Base-by-base conservation (phyloP, 2,113 vertebrate genomes). In the Rhynchopsitta pachyrhyncha region DNA sequence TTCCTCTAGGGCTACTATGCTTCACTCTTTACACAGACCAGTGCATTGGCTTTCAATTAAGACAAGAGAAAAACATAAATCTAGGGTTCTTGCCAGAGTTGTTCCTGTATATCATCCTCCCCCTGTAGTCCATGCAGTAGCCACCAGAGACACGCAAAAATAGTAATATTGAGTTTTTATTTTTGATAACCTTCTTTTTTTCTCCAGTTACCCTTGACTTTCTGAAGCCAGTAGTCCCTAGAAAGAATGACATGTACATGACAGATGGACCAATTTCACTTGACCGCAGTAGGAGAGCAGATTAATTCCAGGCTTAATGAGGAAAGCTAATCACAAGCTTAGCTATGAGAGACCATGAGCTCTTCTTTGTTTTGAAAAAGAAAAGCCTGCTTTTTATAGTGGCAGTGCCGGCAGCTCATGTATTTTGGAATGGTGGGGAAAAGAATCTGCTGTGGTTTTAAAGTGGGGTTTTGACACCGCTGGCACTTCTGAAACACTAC, bases 1-100 rank as follows among this genome's bases (percentile, higher is more conserved):
- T 92, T 95, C 24, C 66, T 91, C 59, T 68, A 78, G 64, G 46
- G 55, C 33, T 90, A 69, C 78, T 79, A 23, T 12, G 31, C 73
- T 92, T 86, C 37, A 41, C 44, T 92, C 27, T 83, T 88, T 75
- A 92, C 33, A 55, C 35, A 93, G 55, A 63, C 25, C 22, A 75
- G 33, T 5, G 3, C 39, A 78, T 5, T 91, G 52, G 59, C 67
- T 91, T 95, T 95, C 84, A 76, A 13, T 91, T 80, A 95, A 67
- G 35, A 85, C 53, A 88, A 83, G 10, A 86, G 68, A 94, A 90
- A 81, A 90, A 64, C 33, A 75, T 53, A 96, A 86, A 94, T 80
- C 73, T 47, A 39, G 7, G 14, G 64, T 82, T 81, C 73, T 81
- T 88, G 47, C 13, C 81, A 33, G 47, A 93, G 18, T 28, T 92